phyloP scores from a whole-genome alignment of 2,888 invertebrate genomes.

The Mongoloraphidia duomilia region DNA sequence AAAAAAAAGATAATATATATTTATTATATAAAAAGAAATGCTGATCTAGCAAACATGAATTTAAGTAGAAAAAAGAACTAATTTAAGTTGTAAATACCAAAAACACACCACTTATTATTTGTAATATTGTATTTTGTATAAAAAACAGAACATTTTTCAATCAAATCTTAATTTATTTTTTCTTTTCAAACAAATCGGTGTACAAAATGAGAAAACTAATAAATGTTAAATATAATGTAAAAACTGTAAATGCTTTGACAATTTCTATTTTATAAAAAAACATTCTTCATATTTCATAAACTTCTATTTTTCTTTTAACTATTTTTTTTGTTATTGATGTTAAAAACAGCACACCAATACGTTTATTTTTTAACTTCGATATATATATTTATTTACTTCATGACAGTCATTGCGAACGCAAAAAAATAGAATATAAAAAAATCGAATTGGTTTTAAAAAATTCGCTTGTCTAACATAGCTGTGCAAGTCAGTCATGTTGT shows the following conservation, averaged over 20 bases:
- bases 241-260: not conserved
- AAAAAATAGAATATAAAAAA: not conserved
- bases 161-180: slow-evolving; percentile 12
- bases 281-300: not conserved
- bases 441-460: not conserved
- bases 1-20: too few species aligned
- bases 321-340: not conserved
- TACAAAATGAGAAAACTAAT: slow-evolving; percentile 9
- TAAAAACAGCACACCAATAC: too few species aligned
- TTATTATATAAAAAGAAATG: too few species aligned
- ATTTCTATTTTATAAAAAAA: not conserved
- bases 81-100: too few species aligned
- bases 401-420: not conserved
- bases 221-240: not conserved
- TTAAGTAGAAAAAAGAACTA: too few species aligned
- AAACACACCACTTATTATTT: slow-evolving; percentile 7
- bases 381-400: not conserved
- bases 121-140: slow-evolving; percentile 13
- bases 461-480: too few species aligned
- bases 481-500: too few species aligned
- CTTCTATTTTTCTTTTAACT: not conserved
- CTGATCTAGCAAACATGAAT: too few species aligned
- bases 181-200: slow-evolving; percentile 13
- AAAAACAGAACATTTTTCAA: slow-evolving; percentile 8
- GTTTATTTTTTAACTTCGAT: not conserved